A percentile compares a stretch with the other conserved stretches of the same genome.
These are phyloP conservation scores for Oeneis ivallda DNA, from an alignment of 2,888 invertebrate species.

Conservation along the genomic window DNA sequence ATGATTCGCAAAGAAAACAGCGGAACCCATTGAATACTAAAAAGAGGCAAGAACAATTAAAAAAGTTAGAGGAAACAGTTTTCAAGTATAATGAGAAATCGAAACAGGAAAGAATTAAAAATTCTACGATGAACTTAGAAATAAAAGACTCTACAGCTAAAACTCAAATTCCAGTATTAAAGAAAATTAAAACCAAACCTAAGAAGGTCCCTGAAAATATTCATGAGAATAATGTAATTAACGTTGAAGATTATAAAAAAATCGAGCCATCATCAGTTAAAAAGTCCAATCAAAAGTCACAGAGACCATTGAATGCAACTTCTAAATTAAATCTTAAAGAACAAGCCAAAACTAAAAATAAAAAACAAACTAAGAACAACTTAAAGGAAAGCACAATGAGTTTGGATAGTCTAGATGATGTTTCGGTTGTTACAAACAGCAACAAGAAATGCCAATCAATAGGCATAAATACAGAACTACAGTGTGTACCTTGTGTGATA, in stretches of 20 bases:
- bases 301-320: constrained; percentile 9
- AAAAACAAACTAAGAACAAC: constrained; percentile 39
- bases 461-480: constrained; percentile 68
- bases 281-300: constrained; percentile 7
- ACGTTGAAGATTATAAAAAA: constrained; percentile 26
- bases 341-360: constrained; percentile 30
- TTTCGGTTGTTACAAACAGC: constrained; percentile 39
- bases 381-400: constrained; percentile 68
- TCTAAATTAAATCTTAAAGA: constrained; percentile 30
- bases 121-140: constrained; percentile 36
- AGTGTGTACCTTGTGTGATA: constrained; percentile 67
- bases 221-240: constrained; percentile 8
- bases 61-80: constrained; percentile 68
- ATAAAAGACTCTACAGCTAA: constrained; percentile 46
- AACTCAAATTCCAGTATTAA: constrained; percentile 64
- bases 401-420: constrained; percentile 68
- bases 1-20: constrained; percentile 47
- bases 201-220: constrained; percentile 30
- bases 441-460: constrained; percentile 58
- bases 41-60: constrained; percentile 62
- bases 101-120: constrained; percentile 38
- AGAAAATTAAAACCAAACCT: constrained; percentile 44
- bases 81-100: constrained; percentile 56
- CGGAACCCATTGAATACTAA: constrained; percentile 54
- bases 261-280: background rate